Evolutionary conservation across 2,888 invertebrate genomes (phyloP), one percentile per base, ranked within the genome.

Genomic region (Aporophyla nigra): DNA sequence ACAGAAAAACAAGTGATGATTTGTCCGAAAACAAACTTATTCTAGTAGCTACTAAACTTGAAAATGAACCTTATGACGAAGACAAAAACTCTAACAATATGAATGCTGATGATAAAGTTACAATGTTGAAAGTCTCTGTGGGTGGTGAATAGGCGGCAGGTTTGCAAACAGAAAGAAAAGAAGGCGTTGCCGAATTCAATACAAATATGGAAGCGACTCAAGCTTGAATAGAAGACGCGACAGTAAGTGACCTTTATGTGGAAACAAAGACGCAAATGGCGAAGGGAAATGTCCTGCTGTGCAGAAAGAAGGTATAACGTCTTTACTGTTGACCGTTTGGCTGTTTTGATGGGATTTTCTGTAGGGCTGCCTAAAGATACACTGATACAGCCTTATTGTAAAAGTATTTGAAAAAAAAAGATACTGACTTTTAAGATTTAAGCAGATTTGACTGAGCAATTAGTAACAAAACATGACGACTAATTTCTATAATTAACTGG

Each of bases 141-240:
- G 96, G 96, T 95, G 96, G 96, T 90, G 87, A 90, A 92, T 90
- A 94, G 95, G 95, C 95, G 95, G 94, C 91, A 90, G 91, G 95
- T 95, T 95, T 94, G 94, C 95, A 95, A 96, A 96, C 95, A 95
- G 89, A 93, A 92, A 90, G 90, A 92, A 92, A 93, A 89, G 91
- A 86, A 92, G 93, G 93, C 93, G 93, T 88, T 88, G 89, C 92
- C 90, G 86, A 84, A 89, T 90, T 84, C 86, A 88, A 90, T 88
- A 91, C 90, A 93, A 94, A 93, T 92, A 92, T 92, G 92, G 92
- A 87, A 89, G 89, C 91, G 70, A 65, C 89, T 91, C 90, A 89
- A 90, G 85, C 86, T 90, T 92, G 89, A 92, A 93, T 93, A 92
- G 93, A 87, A 89, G 87, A 89, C 88, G 92, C 88, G 91, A 91